Evolutionary conservation across 92 coral and sea anemone genomes (phyloP).

Genomic region (Phenganax subtilis): DNA sequence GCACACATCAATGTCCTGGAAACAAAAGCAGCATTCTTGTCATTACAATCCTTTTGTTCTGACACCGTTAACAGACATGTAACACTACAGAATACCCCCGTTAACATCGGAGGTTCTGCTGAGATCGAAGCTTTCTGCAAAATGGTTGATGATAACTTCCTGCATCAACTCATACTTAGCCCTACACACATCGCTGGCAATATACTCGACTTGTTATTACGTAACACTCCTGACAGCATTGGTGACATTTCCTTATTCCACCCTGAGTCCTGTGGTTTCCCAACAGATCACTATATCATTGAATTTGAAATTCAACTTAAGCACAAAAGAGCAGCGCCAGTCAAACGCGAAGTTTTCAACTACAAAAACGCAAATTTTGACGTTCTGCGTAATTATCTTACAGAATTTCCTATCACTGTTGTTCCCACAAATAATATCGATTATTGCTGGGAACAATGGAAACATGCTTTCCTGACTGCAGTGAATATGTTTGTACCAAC

Average conservation of each 20-base stretch:
- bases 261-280: no score
- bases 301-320: slow-evolving; percentile 22
- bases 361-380: slow-evolving; percentile 45
- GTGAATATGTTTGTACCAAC: slow-evolving; percentile 13
- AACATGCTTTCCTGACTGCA: not conserved
- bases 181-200: slow-evolving; percentile 49
- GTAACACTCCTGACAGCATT: slow-evolving; percentile 29
- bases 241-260: slow-evolving; percentile 20
- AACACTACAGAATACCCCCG: not conserved
- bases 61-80: slow-evolving; percentile 15
- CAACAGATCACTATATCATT: no score
- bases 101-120: no score
- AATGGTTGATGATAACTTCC: no score
- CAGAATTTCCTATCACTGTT: not conserved
- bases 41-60: slow-evolving; percentile 38
- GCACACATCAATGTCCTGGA: slow-evolving; percentile 45
- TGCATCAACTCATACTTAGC: not conserved
- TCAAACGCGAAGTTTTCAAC: slow-evolving; percentile 38
- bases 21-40: slow-evolving; percentile 38
- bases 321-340: slow-evolving; percentile 33
- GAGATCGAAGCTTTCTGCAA: no score
- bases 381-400: not conserved
- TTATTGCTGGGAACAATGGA: not conserved
- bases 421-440: slow-evolving; percentile 23
- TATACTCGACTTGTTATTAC: not conserved